Evolutionary conservation across 2,113 vertebrate genomes (phyloP), one percentile per base, ranked within the genome.

Genomic region (Paramormyrops kingsleyae): DNA sequence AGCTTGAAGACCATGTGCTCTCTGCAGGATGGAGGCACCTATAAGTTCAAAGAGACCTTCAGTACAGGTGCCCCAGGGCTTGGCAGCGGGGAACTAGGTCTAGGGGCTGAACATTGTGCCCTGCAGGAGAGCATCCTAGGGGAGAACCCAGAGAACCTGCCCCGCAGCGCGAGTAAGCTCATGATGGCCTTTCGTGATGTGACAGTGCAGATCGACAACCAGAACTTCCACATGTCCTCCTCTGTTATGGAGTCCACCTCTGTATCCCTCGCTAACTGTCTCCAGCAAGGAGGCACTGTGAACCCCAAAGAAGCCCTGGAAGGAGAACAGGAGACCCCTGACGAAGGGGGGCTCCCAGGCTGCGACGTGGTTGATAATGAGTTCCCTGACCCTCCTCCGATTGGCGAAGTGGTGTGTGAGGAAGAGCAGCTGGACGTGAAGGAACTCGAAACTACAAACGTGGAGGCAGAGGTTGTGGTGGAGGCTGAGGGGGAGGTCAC

Each of bases 171-270:
- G 92, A 96, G 98, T 92, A 99, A 98, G 2, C 96, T 99, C 91
- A 98, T 99, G 96, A 99, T 99, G 99, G 99, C 98, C 90, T 99
- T 99, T 95, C 96, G 97, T 89, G 98, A 99, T 0, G 99, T 99
- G 92, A 99, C 98, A 0, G 98, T 99, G 90, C 99, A 99, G 94
- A 99, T 99, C 0, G 99, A 99, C 95, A 98, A 96, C 95, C 97
- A 98, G 92, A 99, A 98, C 93, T 98, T 99, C 94, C 99, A 97
- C 15, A 97, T 99, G 90, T 99, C 99, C 74, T 98, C 99, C 0
- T 97, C 99, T 92, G 95, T 96, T 87, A 94, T 96, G 74, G 96
- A 96, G 8, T 95, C 96, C 53, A 97, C 98, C 83, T 97, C 97
- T n/a, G 96, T 96, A 92, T 97, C 97, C 9, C 95, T 99, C 92